Evolutionary conservation across 2,797 vertebrate species (phyloP).

Genomic region (Poecile montanus): DNA sequence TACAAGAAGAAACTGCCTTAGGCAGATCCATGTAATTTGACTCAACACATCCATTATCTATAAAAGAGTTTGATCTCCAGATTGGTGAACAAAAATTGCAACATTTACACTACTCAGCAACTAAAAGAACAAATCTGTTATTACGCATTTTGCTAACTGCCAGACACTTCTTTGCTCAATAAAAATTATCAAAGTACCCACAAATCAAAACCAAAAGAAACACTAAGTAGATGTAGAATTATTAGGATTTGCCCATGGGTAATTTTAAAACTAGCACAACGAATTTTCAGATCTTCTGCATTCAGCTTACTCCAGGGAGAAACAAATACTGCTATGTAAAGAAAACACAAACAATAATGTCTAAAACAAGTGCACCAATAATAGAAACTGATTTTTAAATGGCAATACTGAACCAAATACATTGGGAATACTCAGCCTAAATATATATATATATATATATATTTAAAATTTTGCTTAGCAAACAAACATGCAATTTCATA

Average conservation of each 20-base stretch:
- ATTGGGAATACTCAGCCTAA: background rate
- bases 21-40: conserved; percentile 38
- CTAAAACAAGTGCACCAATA: background rate
- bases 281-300: background rate
- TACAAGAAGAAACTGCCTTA: conserved; percentile 9
- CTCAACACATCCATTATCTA: conserved; percentile 17
- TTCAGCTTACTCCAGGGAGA: background rate
- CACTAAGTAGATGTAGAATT: background rate
- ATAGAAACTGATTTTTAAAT: background rate
- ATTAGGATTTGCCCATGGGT: background rate
- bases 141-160: conserved; percentile 7
- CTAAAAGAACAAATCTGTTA: background rate
- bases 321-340: background rate
- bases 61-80: conserved; percentile 18
- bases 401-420: background rate
- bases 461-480: background rate
- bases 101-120: background rate
- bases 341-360: background rate
- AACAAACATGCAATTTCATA: background rate
- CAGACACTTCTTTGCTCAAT: background rate
- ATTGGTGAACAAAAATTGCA: conserved; percentile 9
- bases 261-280: background rate
- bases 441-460: background rate
- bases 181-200: background rate
- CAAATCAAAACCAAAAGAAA: background rate